Conservation (phyloP, 2,113 vertebrate species). For the Cyanocitta stelleri region DNA sequence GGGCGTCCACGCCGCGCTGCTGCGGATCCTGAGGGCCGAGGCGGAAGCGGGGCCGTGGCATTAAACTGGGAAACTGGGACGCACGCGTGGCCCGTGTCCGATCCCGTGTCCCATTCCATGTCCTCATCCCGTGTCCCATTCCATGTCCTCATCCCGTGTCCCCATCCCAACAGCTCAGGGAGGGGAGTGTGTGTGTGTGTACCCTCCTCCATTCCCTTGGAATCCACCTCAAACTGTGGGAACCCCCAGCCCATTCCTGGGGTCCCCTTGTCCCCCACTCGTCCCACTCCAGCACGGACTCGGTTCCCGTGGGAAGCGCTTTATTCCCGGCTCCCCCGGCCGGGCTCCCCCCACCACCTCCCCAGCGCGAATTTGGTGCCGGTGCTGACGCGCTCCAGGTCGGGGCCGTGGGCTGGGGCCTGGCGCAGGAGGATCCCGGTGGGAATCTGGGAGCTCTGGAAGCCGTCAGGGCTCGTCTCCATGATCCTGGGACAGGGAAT, state of each 20-base stretch:
- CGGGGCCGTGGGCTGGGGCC: not conserved
- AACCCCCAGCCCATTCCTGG: not conserved
- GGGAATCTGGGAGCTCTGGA: not conserved
- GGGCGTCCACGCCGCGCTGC: not conserved
- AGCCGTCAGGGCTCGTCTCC: not conserved
- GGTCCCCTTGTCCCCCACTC: fast-evolving
- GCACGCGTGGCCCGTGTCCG: not conserved
- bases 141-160: fast-evolving
- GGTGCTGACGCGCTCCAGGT: not conserved
- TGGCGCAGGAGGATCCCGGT: not conserved
- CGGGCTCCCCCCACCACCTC: not conserved
- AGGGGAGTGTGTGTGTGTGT: too few relatives aligned
- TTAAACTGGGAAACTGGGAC: not conserved
- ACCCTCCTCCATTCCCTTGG: not conserved
- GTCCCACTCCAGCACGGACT: not conserved
- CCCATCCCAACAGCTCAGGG: too few relatives aligned
- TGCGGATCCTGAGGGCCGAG: not conserved
- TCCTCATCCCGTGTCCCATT: not conserved
- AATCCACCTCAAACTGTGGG: not conserved
- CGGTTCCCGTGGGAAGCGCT: not conserved
- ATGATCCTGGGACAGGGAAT: not conserved
- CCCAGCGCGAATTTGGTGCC: not conserved
- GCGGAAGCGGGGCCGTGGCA: not conserved
- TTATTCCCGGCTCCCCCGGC: not conserved
- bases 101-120: not conserved